These are phyloP conservation scores for Apeira syringaria DNA, from an alignment of 2,888 invertebrate genomes.

Conservation along the genomic window DNA sequence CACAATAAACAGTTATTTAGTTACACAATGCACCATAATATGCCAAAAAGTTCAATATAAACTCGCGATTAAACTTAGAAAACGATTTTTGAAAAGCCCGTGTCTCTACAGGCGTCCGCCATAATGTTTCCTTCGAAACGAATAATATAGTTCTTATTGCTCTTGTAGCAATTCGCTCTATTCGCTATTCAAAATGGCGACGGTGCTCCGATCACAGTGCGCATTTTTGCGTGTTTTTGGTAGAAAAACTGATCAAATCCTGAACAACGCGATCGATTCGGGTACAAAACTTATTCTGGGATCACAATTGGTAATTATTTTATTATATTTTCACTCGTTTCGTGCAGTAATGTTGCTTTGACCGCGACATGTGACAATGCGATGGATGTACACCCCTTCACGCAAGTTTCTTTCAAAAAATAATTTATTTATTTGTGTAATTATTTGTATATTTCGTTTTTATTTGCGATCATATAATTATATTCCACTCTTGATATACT, in stretches of 20 bases:
- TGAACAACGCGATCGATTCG: conserved; percentile 77
- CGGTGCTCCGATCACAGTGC: conserved; percentile 79
- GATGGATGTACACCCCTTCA: conserved; percentile 69
- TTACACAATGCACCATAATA: conserved; percentile 81
- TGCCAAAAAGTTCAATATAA: conserved; percentile 84
- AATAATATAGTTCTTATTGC: conserved; percentile 84
- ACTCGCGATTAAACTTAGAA: conserved; percentile 82
- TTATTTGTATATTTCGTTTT: too few species aligned
- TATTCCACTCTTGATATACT: too few species aligned
- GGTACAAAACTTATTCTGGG: conserved; percentile 61
- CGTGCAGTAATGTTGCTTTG: conserved; percentile 69
- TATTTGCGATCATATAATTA: too few species aligned
- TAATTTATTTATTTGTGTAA: conserved; percentile 14
- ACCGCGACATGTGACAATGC: conserved; percentile 82
- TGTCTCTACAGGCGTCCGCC: conserved; percentile 83
- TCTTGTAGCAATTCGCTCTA: conserved; percentile 83
- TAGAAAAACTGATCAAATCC: conserved; percentile 74
- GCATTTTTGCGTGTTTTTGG: conserved; percentile 77
- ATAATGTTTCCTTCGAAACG: conserved; percentile 85
- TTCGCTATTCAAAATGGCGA: conserved; percentile 85
- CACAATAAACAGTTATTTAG: conserved; percentile 76
- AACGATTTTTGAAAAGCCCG: conserved; percentile 84
- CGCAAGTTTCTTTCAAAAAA: conserved; percentile 53
- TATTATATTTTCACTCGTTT: conserved; percentile 65
- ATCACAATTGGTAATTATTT: conserved; percentile 81